Evolutionary conservation across 2,888 invertebrate species (phyloP).

Genomic region (Brachycybe producta): DNA sequence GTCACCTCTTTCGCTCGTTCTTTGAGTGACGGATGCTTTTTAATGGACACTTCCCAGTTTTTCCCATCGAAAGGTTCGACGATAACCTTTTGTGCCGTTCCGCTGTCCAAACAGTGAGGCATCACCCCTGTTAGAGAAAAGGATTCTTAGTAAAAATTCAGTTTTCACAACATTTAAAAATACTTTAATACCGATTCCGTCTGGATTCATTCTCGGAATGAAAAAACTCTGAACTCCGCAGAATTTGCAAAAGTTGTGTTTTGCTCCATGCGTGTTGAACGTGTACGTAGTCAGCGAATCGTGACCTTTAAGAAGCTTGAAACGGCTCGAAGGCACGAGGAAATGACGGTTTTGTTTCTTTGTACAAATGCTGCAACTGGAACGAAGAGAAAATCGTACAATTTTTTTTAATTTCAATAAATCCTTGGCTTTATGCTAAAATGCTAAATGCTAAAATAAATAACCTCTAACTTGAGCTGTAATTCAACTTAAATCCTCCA

Average conservation of each 20-base stretch:
- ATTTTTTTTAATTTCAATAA: no score
- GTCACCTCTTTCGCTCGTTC: slow-evolving; percentile 4
- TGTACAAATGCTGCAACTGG: slow-evolving; percentile 39
- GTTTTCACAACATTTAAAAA: background rate
- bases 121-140: slow-evolving; percentile 29
- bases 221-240: slow-evolving; percentile 44
- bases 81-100: slow-evolving; percentile 29
- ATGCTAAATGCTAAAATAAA: no score
- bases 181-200: slow-evolving; percentile 36
- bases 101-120: slow-evolving; percentile 33
- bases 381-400: slow-evolving; percentile 22
- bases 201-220: slow-evolving; percentile 40
- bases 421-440: no score
- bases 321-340: slow-evolving; percentile 36
- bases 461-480: no score
- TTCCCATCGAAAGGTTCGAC: slow-evolving; percentile 6
- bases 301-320: slow-evolving; percentile 33
- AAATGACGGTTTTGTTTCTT: slow-evolving; percentile 41
- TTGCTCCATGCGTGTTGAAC: slow-evolving; percentile 37
- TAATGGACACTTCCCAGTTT: slow-evolving; percentile 12
- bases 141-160: background rate
- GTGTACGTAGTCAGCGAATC: slow-evolving; percentile 36
- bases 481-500: no score
- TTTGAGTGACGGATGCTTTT: background rate
- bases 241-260: slow-evolving; percentile 38